phyloP scores from a whole-genome alignment of 2,888 invertebrate genomes.

The Nomada fabriciana region DNA sequence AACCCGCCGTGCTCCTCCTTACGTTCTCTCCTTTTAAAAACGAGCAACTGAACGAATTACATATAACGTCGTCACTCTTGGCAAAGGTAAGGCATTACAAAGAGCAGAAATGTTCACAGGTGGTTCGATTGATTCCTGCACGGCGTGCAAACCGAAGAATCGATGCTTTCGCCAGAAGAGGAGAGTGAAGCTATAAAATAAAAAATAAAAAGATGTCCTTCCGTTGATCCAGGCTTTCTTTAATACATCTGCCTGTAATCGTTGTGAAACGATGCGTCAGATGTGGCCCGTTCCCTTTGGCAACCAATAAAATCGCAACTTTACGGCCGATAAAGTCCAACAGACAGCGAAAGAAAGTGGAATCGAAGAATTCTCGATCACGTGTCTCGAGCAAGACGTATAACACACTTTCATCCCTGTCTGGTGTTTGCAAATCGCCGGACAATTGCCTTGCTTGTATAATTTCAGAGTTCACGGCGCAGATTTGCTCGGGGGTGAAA shows the following conservation, averaged over 20 bases:
- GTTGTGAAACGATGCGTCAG: conserved; percentile 9
- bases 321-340: conserved; percentile 33
- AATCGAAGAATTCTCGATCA: neutral
- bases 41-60: neutral
- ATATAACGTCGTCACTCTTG: too few relatives aligned
- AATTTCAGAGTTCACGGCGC: too few relatives aligned
- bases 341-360: conserved; percentile 4
- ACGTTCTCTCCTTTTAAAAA: neutral
- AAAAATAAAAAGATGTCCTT: conserved; percentile 26
- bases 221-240: conserved; percentile 32
- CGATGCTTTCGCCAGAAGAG: neutral
- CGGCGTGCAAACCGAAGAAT: neutral
- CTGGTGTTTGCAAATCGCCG: neutral
- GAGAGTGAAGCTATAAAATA: conserved; percentile 22
- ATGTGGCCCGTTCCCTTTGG: conserved; percentile 19
- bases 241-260: conserved; percentile 39
- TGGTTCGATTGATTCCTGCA: neutral
- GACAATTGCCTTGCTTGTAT: neutral
- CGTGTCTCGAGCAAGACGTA: neutral
- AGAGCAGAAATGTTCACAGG: neutral
- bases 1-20: neutral
- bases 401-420: conserved; percentile 11
- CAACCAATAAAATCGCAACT: conserved; percentile 33
- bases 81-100: neutral
- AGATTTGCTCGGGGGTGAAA: too few relatives aligned